These are phyloP conservation scores for Crypturellus tataupa DNA, from an alignment of 2,797 vertebrate genomes.

Conservation along the genomic window DNA sequence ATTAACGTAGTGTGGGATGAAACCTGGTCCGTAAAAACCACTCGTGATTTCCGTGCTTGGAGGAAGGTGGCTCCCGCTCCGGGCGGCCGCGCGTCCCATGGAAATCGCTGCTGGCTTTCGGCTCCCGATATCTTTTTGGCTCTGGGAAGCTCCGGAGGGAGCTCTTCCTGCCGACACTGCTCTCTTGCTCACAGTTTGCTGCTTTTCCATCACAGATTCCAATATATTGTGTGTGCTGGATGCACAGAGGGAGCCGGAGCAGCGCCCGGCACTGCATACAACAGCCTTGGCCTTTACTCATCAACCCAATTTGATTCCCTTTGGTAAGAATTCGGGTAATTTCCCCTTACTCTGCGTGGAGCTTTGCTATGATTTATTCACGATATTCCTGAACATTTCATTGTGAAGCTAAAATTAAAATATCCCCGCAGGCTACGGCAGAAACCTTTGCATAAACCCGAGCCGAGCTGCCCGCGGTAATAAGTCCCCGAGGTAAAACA, in stretches of 20 bases:
- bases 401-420: constrained; percentile 40
- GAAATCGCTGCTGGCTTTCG: neutral
- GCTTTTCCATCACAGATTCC: neutral
- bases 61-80: neutral
- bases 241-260: neutral
- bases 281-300: neutral
- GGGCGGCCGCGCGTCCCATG: too few species aligned
- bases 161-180: too few species aligned
- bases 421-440: constrained; percentile 9
- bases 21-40: neutral
- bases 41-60: accelerated
- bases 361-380: constrained; percentile 26
- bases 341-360: neutral
- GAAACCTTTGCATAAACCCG: constrained; percentile 47
- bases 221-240: too few species aligned
- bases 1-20: neutral
- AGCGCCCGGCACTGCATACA: neutral
- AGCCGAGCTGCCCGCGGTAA: constrained; percentile 35
- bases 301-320: neutral
- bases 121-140: too few species aligned
- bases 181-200: neutral
- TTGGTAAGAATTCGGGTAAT: neutral
- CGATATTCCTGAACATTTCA: neutral
- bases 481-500: constrained; percentile 46
- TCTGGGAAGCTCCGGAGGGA: too few species aligned